Percentiles rank a stretch among this genome's conserved stretches.
phyloP scores from a whole-genome alignment of 2,113 vertebrate genomes.

The Cephalopterus ornatus region DNA sequence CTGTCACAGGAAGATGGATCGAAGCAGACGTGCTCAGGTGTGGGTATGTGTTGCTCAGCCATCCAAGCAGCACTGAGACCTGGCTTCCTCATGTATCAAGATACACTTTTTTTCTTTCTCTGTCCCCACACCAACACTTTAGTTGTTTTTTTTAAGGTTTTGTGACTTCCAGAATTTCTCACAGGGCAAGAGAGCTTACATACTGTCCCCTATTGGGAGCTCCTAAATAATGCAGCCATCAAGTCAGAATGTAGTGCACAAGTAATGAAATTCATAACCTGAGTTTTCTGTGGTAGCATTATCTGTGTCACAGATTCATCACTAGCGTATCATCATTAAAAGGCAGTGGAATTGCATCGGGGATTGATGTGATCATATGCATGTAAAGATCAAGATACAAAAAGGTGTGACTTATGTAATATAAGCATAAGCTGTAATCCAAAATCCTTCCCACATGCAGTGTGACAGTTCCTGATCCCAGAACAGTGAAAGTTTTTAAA shows the following conservation, averaged over 20 bases:
- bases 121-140: background rate
- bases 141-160: background rate
- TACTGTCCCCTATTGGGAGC: conserved; percentile 37
- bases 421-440: conserved; percentile 34
- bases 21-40: background rate
- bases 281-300: conserved; percentile 2
- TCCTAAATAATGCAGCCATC: conserved; percentile 21
- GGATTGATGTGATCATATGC: conserved; percentile 57
- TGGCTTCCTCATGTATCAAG: background rate
- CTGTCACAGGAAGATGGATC: background rate
- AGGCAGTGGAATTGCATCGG: background rate
- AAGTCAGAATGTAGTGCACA: conserved; percentile 16
- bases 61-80: background rate
- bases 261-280: conserved; percentile 50
- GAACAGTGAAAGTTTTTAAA: conserved; percentile 33
- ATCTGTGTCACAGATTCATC: conserved; percentile 44
- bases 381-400: conserved; percentile 40
- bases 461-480: conserved; percentile 19
- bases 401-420: conserved; percentile 61
- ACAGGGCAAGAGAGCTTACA: background rate
- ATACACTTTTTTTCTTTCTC: background rate
- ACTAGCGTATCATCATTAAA: conserved; percentile 10
- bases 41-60: background rate
- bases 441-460: background rate
- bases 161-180: background rate